Percentiles rank a stretch among this genome's conserved stretches.
These are phyloP conservation scores for Helostoma temminkii DNA, from an alignment of 2,797 vertebrate species.

Conservation along the genomic window DNA sequence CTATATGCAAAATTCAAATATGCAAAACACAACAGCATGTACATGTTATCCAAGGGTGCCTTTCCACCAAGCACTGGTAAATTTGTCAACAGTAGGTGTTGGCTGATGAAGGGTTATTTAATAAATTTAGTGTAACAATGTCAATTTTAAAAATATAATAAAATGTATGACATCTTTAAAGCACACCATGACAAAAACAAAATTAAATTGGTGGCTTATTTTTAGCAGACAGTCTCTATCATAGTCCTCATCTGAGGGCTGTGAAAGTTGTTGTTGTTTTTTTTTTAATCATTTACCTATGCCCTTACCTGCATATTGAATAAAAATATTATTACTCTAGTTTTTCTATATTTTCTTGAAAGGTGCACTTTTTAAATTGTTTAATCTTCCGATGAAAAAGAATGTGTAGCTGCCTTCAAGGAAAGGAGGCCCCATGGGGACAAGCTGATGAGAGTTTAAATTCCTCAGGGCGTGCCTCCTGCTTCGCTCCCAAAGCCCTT, in stretches of 20 bases:
- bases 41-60: conserved; percentile 9
- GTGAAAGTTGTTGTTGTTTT: too few species aligned
- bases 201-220: too few species aligned
- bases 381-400: conserved; percentile 18
- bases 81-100: too few species aligned
- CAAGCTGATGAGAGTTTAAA: conserved; percentile 36
- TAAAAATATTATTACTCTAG: background rate
- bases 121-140: too few species aligned
- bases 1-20: background rate
- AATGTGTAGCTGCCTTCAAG: conserved; percentile 22
- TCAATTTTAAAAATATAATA: too few species aligned
- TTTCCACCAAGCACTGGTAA: background rate
- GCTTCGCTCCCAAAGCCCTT: conserved; percentile 37
- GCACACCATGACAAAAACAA: too few species aligned
- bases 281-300: too few species aligned
- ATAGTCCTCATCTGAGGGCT: too few species aligned
- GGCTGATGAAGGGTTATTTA: too few species aligned
- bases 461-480: conserved; percentile 47
- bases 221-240: too few species aligned
- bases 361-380: conserved; percentile 2
- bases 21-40: conserved; percentile 6
- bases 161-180: too few species aligned
- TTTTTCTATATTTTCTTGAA: background rate
- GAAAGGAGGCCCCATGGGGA: conserved; percentile 5
- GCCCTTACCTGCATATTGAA: too few species aligned